Base-by-base conservation (phyloP, 2,888 invertebrate species). In the Slavum lentiscoides region DNA sequence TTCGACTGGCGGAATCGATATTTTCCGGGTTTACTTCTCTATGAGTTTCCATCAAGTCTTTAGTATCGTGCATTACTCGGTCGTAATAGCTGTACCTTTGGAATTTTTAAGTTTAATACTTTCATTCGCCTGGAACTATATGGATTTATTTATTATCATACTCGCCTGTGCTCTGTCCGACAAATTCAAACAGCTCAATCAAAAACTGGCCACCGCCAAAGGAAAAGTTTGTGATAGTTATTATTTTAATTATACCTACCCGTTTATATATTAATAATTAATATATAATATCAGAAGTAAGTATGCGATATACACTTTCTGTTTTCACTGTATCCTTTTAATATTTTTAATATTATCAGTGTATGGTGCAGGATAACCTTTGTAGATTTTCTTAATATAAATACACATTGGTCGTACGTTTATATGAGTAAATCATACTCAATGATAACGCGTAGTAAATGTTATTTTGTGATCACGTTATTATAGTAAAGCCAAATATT, bases 201-300 rank as follows among this genome's bases (percentile, higher is more conserved):
- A 87, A 30, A 86, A 88, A 74, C 85, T 90, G 43, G 85, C 86
- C 30, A 86, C 86, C 5, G 86, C 88, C 39, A 88, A 88, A 82
- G 88, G 88, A 83, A 88, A 88, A 87, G 90, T 89, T 85, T 39
- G 75, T 81, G 55, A 15, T 39, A n/a, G 39, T 3, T 37, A 21
- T 21, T 58, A 19, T 58, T 43, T 9, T 9, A 43, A 2, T 9
- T 43, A 43, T 9, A 30, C 43, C 43, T 7, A 13, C 9, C 13
- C 49, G 49, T 49, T 11, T 15, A 11, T 15, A 49, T 13, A 49
- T 49, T 49, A 49, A 11, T 49, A 13, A 49, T 49, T 43, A 9
- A 39, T 39, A 39, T 39, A 39, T 39, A 39, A n/a, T n/a, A n/a
- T n/a, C n/a, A n/a, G n/a, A n/a, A n/a, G n/a, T n/a, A n/a, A n/a